Base-by-base conservation (phyloP, 1,140 invertebrate genomes). In the Platyscapa corneri region DNA sequence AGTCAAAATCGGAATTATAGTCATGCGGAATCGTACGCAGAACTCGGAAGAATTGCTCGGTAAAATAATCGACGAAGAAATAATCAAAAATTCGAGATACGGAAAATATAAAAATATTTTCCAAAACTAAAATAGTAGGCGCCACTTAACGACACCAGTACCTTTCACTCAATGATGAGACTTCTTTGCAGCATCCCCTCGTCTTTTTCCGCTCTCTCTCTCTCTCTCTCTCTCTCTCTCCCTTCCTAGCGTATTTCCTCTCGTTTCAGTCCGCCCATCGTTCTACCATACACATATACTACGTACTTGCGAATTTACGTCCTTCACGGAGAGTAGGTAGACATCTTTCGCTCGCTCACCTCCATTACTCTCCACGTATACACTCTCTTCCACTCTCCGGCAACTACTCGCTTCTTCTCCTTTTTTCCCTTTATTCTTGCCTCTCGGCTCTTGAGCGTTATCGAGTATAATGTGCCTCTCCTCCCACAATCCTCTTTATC, bases 241-340 rank as follows among this genome's bases (percentile, higher is more conserved):
- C 8, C 74, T n/a, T 42, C 5, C 46, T 53, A 46, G 27, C 75
- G 53, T 34, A 30, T 20, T n/a, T 34, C 16, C 46, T 53, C 46
- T 53, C 46, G 46, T 34, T 34, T 49, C 42, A 75, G 67, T 72
- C 67, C 18, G 20, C 20, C 67, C 32, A 39, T 77, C 60, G 60
- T 78, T 42, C 75, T 27, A 56, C 34, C 56, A n/a, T 70, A 27
- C 78, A 46, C 70, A 12, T 42, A 39, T 74, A 74, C 37, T 42
- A 74, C 72, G 56, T 82, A 82, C 79, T 81, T 82, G 72, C 79
- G 74, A 76, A 82, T 86, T 78, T 82, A 77, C 80, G 74, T 82
- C 75, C 85, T 79, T 76, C 84, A 81, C 42, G 67, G 67, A 65
- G 79, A 74, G 64, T 64, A 39, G 56, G 79, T 8, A 76, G 81